Evolutionary conservation across 2,113 vertebrate genomes (phyloP).

Genomic region (Ceratotherium simum): DNA sequence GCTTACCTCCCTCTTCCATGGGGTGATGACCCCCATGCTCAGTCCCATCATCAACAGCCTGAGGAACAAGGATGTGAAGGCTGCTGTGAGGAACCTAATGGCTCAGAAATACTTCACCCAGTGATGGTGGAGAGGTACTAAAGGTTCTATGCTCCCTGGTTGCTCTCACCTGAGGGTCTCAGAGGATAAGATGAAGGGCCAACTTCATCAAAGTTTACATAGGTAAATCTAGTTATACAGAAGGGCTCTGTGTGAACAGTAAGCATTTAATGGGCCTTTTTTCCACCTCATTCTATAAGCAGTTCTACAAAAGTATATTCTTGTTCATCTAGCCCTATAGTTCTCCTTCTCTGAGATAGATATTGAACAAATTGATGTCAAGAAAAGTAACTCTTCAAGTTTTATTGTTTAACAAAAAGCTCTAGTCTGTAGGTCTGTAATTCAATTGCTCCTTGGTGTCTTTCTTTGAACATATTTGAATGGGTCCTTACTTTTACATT

Average conservation of each 20-base stretch:
- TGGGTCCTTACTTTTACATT: neutral
- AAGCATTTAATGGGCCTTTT: neutral
- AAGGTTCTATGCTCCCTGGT: neutral
- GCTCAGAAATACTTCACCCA: neutral
- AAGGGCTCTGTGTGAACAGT: neutral
- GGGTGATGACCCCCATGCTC: constrained; percentile 66
- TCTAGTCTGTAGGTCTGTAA: neutral
- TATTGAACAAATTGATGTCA: neutral
- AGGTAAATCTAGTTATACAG: neutral
- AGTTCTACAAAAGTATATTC: neutral
- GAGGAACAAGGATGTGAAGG: constrained; percentile 53
- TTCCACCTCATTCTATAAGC: neutral
- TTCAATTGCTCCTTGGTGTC: neutral
- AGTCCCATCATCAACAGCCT: constrained; percentile 74
- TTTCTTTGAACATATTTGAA: neutral
- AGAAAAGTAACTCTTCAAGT: neutral
- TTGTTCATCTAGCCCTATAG: neutral
- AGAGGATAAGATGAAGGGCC: neutral
- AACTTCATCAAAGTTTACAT: neutral
- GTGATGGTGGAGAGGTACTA: neutral
- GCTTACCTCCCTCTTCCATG: constrained; percentile 65
- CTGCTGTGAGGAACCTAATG: neutral
- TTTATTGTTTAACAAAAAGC: constrained; percentile 11
- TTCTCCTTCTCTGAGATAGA: neutral
- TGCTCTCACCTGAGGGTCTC: neutral